Base-by-base conservation (phyloP, 2,113 vertebrate genomes). In the Halichoeres trimaculatus region DNA sequence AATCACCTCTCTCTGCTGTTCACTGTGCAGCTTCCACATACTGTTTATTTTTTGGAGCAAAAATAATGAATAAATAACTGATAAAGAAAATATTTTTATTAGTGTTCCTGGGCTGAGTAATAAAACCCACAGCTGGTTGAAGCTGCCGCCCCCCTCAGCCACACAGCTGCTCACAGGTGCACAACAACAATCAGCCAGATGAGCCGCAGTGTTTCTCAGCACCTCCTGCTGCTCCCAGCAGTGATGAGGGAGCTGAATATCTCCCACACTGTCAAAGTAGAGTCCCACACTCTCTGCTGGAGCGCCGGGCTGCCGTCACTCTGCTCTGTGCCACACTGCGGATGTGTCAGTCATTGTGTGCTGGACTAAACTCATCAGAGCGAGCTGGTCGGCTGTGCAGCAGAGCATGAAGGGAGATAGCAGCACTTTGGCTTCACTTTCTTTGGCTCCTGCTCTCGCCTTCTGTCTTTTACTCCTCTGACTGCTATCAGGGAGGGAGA, bases 301-400 rank as follows among this genome's bases (percentile, higher is more conserved):
- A 60, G 17, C 35, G 35, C 38, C 22, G 16, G 22, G 54, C 45
- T 73, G 83, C 69, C 74, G 57, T 74, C 80, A 66, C 36, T 4
- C 77, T 36, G 47, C 16, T 71, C 55, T 24, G 36, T 52, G 59
- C 63, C 78, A 67, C 60, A 24, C 63, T 74, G 78, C 50, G 36
- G 78, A 79, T 35, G 58, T 80, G 84, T 80, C 87, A 71, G 67
- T 85, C 87, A 81, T 55, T 17, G 53, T 58, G 71, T 48, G n/a
- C 52, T 16, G 19, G 62, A 71, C 72, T 69, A 26, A 55, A 73
- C 73, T 83, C 66, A 53, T 83, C 58, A 62, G 67, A 80, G 72
- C 81, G 23, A 38, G 67, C 75, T 45, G 34, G 48, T 72, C 61
- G 70, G 74, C 23, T 10, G 76, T 63, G 80, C 80, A 59, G 48